phyloP scores from a whole-genome alignment of 2,113 vertebrate genomes.

The Sialia sialis region DNA sequence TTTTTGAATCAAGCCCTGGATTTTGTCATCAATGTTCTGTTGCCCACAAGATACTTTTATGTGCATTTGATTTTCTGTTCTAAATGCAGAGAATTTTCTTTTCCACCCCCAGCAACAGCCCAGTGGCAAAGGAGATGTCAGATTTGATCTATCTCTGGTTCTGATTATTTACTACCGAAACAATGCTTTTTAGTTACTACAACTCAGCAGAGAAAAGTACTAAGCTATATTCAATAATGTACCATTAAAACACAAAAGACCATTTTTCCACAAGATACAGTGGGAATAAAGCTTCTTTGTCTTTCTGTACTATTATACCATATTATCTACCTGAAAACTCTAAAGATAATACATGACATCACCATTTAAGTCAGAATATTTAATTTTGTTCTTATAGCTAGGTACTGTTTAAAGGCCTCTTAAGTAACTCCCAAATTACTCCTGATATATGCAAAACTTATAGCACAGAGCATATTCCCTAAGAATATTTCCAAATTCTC shows the following conservation, averaged over 20 bases:
- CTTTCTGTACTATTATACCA: background rate
- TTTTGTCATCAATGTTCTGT: background rate
- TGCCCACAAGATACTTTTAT: background rate
- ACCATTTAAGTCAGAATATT: background rate
- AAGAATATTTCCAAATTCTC: background rate
- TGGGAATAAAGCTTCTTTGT: background rate
- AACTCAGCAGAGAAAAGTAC: background rate
- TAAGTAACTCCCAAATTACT: background rate
- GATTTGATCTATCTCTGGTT: slow-evolving; percentile 42
- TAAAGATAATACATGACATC: background rate
- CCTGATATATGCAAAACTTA: background rate
- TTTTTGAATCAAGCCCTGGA: background rate
- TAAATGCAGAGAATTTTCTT: background rate
- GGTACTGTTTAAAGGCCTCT: background rate
- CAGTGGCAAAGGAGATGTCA: background rate
- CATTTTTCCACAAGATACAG: background rate
- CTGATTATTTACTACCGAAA: slow-evolving; percentile 31
- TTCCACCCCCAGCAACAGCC: background rate
- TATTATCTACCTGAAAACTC: background rate
- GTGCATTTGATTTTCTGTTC: slow-evolving; percentile 1
- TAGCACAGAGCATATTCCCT: background rate
- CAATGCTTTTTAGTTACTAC: background rate
- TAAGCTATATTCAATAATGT: background rate
- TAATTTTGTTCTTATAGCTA: background rate
- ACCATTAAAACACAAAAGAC: background rate